These are phyloP conservation scores for Torymus aiolomorphi DNA, from an alignment of 2,888 invertebrate genomes.

Conservation along the genomic window DNA sequence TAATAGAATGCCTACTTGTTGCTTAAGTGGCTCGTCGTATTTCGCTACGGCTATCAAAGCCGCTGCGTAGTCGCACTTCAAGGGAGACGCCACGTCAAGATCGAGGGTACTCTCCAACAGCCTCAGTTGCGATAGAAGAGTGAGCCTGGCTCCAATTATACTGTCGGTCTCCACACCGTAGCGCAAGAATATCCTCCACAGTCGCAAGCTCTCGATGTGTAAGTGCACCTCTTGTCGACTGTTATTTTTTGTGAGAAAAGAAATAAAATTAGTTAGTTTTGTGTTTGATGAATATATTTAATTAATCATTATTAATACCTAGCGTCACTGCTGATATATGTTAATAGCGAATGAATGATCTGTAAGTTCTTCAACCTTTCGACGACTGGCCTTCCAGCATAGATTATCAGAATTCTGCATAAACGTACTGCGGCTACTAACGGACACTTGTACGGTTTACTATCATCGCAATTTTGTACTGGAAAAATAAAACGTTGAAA, in stretches of 20 bases:
- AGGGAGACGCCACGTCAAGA: conserved; percentile 66
- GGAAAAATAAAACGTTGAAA: conserved; percentile 48
- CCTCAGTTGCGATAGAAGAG: conserved; percentile 67
- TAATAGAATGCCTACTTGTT: conserved; percentile 64
- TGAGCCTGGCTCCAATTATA: conserved; percentile 64
- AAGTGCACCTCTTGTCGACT: conserved; percentile 63
- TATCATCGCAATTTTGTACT: conserved; percentile 71
- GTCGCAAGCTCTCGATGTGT: conserved; percentile 69
- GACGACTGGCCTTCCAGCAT: conserved; percentile 68
- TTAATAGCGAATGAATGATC: conserved; percentile 78
- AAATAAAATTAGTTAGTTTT: conserved; percentile 5
- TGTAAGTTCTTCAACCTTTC: conserved; percentile 70
- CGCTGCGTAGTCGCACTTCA: conserved; percentile 71
- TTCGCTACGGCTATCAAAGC: conserved; percentile 66
- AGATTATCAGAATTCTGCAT: conserved; percentile 81
- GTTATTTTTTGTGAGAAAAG: conserved; percentile 14
- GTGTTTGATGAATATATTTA: neutral
- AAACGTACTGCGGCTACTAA: conserved; percentile 84
- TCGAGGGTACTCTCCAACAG: conserved; percentile 68
- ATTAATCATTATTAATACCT: conserved; percentile 63
- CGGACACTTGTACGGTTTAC: conserved; percentile 81
- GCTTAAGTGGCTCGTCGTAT: conserved; percentile 62
- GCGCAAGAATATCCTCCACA: conserved; percentile 69
- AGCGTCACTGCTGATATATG: conserved; percentile 77
- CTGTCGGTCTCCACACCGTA: conserved; percentile 67